These are phyloP conservation scores for Vireo altiloquus DNA, from an alignment of 2,113 vertebrate species.

Conservation along the genomic window DNA sequence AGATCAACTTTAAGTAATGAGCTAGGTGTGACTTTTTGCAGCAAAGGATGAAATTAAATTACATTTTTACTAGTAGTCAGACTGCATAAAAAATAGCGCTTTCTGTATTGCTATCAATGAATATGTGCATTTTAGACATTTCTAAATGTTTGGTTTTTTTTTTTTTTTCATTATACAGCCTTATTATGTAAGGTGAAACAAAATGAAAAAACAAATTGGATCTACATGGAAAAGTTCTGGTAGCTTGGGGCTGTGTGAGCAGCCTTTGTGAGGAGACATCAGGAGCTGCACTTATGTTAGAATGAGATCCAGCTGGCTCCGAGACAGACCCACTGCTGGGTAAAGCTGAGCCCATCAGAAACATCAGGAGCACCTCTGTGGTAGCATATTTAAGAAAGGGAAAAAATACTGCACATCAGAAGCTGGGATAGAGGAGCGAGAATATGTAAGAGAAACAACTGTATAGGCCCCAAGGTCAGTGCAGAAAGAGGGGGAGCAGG, in stretches of 20 bases:
- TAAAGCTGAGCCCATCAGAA: not conserved
- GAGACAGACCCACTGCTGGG: not conserved
- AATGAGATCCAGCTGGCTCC: not conserved
- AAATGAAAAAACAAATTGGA: not conserved
- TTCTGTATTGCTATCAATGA: not conserved
- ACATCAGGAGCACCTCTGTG: fast-evolving
- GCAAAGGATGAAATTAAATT: not conserved
- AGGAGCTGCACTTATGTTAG: not conserved
- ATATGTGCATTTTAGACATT: not conserved
- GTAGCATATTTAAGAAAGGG: not conserved
- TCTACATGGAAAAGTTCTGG: not conserved
- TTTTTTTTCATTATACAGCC: not conserved
- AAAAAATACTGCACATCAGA: not conserved
- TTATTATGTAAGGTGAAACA: not conserved
- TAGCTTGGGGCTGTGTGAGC: not conserved
- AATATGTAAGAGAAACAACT: not conserved
- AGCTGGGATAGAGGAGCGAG: not conserved
- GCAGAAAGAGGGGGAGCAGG: not conserved
- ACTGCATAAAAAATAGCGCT: not conserved
- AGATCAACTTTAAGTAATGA: not conserved
- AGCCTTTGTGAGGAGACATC: not conserved
- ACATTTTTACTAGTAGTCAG: not conserved
- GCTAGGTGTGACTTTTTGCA: not conserved
- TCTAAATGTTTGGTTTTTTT: not conserved
- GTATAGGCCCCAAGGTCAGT: not conserved